Percentiles rank a stretch among this genome's conserved stretches.
Conservation (phyloP, 2,797 vertebrate genomes). For the Tenualosa thibaudeaui region DNA sequence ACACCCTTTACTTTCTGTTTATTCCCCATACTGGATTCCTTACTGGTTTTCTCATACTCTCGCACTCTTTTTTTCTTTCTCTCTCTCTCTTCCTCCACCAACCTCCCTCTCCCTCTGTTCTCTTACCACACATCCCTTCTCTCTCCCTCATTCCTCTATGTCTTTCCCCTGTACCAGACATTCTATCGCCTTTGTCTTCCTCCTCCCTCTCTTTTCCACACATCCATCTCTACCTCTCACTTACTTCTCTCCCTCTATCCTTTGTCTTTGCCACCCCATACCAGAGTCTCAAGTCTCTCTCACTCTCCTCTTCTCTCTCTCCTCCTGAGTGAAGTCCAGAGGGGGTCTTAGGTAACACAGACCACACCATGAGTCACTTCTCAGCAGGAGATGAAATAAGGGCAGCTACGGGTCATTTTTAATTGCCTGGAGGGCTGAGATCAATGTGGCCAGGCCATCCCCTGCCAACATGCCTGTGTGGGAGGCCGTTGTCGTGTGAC, state of each 20-base stretch:
- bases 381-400: slow-evolving; percentile 57
- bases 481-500: slow-evolving; percentile 62
- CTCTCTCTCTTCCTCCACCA: neutral
- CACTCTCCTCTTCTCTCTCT: neutral
- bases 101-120: neutral
- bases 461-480: slow-evolving; percentile 57
- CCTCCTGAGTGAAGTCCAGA: neutral
- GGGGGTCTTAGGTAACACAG: slow-evolving; percentile 48
- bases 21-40: neutral
- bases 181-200: neutral
- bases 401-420: slow-evolving; percentile 61
- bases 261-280: neutral
- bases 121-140: neutral
- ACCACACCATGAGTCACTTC: slow-evolving; percentile 44
- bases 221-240: neutral
- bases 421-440: slow-evolving; percentile 63
- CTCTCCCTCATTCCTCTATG: neutral
- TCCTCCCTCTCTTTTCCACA: neutral
- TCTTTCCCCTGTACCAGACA: neutral
- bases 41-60: neutral
- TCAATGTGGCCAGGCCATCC: slow-evolving; percentile 6
- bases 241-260: neutral
- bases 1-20: no score
- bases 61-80: neutral
- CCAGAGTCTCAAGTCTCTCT: neutral